Base-by-base conservation (phyloP, 2,888 invertebrate genomes). In the Lepidocyrtoides sp. region DNA sequence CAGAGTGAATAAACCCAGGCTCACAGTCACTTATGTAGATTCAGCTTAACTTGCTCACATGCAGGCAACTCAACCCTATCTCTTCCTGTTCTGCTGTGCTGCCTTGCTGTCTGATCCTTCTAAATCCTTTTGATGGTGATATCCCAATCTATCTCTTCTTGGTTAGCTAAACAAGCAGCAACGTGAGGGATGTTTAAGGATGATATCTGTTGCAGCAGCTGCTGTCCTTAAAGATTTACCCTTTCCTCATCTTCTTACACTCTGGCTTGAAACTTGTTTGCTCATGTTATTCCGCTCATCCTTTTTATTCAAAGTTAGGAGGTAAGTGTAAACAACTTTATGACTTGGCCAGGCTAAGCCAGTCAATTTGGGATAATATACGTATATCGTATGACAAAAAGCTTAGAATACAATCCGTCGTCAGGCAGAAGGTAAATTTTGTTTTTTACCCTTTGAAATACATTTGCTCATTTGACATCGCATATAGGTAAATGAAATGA, bases 161-260 rank as follows among this genome's bases (percentile, higher is more conserved):
- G n/a, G n/a, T n/a, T n/a, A n/a, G n/a, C n/a, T n/a, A n/a, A n/a
- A n/a, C n/a, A 26, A 75, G 44, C 20, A 41, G 44, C 75, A 75
- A 48, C 23, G 23, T 17, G 32, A 44, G 48, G 26, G 32, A 69
- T 69, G n/a, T n/a, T 48, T 72, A 23, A 17, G 72, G 57, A 82
- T 82, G 66, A 41, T 89, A 89, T 72, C 89, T 54, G 79, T 81
- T 57, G 89, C 82, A 54, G 89, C 82, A 89, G 89, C 89, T 82
- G 89, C 89, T 89, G 89, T 89, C 89, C 82, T 72, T 41, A n/a
- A 89, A 89, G 89, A 89, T 89, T 69, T 82, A 81, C 81, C 79
- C 81, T 48, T 14, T 20, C 36, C 69, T 72, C 82, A 66, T 54
- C 10, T 36, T 48, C 69, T n/a, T 41, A 66, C 48, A 14, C 69